Evolutionary conservation across 2,888 invertebrate species (phyloP).

Genomic region (Ligdia adustata): DNA sequence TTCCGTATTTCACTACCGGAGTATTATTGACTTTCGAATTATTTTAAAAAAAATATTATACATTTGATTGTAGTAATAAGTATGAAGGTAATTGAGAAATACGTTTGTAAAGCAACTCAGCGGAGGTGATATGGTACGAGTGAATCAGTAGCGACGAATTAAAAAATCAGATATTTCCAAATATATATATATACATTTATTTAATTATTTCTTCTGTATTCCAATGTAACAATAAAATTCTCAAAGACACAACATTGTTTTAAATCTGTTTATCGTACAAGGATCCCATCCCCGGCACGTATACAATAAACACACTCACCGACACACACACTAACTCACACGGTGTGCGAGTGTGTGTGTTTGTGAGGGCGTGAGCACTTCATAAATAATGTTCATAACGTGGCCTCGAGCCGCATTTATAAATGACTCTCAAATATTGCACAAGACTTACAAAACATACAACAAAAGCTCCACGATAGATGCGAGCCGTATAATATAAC

Average conservation of each 20-base stretch:
- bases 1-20: too few species aligned
- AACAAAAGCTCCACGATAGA: constrained; percentile 19
- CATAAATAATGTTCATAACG: constrained; percentile 13
- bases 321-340: background rate
- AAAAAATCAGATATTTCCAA: constrained; percentile 74
- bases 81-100: too few species aligned
- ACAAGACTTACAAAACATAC: constrained; percentile 28
- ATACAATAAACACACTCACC: constrained; percentile 34
- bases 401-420: constrained; percentile 33
- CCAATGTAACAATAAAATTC: constrained; percentile 84
- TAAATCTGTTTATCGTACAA: constrained; percentile 72
- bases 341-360: background rate
- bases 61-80: too few species aligned
- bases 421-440: constrained; percentile 37
- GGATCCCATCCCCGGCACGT: constrained; percentile 68
- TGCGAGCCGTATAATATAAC: constrained; percentile 16
- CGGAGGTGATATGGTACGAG: too few species aligned
- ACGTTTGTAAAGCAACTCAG: too few species aligned
- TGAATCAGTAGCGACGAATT: too few species aligned
- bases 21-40: too few species aligned
- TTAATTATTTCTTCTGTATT: constrained; percentile 83
- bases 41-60: too few species aligned
- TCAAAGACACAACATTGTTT: constrained; percentile 84
- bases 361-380: background rate
- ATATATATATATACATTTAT: constrained; percentile 84